Evolutionary conservation across 2,797 vertebrate species (phyloP), one percentile per base, ranked within the genome.

Genomic region (Clarias platycephalus): DNA sequence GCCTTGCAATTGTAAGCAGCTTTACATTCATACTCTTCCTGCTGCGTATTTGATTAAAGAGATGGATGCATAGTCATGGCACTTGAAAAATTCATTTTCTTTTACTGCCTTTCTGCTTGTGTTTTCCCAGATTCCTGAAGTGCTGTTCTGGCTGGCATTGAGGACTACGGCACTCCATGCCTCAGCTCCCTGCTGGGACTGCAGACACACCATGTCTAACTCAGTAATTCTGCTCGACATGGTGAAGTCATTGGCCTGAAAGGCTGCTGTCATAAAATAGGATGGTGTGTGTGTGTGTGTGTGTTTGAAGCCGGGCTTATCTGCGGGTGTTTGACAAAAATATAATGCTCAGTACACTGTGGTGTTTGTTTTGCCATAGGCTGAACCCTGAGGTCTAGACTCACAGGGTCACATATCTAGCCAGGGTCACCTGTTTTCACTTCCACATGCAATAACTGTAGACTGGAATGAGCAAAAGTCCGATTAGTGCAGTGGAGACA

Each of bases 211-310:
- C 82, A 83, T 71, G 28, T 86, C 84, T 70, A 81, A 85, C 77
- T 86, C 26, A 22, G 85, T 84, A 82, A 88, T 86, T 78, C 60
- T 77, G 68, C 70, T 24, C 5, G 77, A 86, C 84, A 26, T 87
- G 2, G 80, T 84, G 80, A 87, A 87, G 82, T 80, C 84, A 83
- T 24, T 87, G 84, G 75, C 83, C 82, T 86, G 80, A 86, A 89
- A 80, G 82, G 85, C 84, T 88, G 74, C 83, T 88, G 84, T 86
- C 68, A 87, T 84, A 80, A 88, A 80, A 75, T 13, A 81, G 64
- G 83, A 40, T 13, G 8, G 20, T 22, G 20, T 53, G 58, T 60
- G 58, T 60, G 71, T 81, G 18, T 66, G 70, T 70, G 82, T 87
- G 82, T 80, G 67, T 80, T 26, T 85, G 70, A 5, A 44, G n/a